Evolutionary conservation across 1,140 invertebrate species (phyloP).

Genomic region (Akabosia matsudoensis): DNA sequence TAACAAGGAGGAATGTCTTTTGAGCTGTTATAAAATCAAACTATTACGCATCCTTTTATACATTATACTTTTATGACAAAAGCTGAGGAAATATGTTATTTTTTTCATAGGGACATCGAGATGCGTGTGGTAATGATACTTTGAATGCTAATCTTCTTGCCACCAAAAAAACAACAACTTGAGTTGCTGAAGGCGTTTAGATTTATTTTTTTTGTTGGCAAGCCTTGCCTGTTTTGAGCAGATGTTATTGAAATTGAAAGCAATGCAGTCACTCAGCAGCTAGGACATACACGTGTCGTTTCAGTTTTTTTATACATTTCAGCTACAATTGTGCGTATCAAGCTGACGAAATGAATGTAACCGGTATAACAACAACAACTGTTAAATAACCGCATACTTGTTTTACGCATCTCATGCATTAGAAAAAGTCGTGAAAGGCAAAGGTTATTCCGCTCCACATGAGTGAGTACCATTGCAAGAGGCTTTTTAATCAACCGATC

Average conservation of each 20-base stretch:
- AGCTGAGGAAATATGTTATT: too few species aligned
- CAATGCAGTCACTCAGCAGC: background rate
- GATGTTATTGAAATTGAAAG: slow-evolving; percentile 10
- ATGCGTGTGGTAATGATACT: background rate
- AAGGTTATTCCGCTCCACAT: slow-evolving; percentile 4
- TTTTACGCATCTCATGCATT: background rate
- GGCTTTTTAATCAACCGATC: background rate
- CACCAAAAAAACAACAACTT: background rate
- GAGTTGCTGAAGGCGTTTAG: background rate
- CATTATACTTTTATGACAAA: too few species aligned
- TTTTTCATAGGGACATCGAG: too few species aligned
- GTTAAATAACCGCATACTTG: background rate
- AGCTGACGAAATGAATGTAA: background rate
- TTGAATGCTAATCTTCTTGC: background rate
- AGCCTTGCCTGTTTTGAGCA: background rate
- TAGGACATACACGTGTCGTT: slow-evolving; percentile 18
- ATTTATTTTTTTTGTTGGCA: background rate
- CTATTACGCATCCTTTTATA: too few species aligned
- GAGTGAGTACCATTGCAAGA: background rate
- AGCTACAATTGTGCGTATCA: background rate
- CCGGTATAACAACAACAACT: background rate
- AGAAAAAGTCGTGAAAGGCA: slow-evolving; percentile 1
- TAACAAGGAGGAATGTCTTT: too few species aligned
- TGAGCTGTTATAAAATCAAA: too few species aligned
- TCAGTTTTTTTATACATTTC: background rate